Base-by-base conservation (phyloP, 2,888 invertebrate genomes). In the Theodoxus fluviatilis region DNA sequence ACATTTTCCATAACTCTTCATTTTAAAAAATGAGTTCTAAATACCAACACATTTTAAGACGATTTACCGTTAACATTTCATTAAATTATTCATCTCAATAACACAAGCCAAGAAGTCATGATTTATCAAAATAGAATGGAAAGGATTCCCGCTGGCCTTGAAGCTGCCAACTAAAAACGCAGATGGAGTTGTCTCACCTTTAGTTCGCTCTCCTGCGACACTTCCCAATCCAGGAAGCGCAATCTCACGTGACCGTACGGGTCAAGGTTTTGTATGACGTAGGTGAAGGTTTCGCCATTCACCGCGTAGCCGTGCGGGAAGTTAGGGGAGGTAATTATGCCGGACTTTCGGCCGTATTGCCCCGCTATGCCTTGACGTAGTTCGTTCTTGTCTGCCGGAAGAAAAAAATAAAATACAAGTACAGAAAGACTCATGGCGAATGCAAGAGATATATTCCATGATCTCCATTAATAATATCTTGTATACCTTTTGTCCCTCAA, bases 151-250 rank as follows among this genome's bases (percentile, higher is more conserved):
- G n/a, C n/a, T n/a, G n/a, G n/a, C n/a, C n/a, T n/a, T n/a, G n/a
- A n/a, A n/a, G n/a, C n/a, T n/a, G n/a, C n/a, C n/a, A n/a, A n/a
- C n/a, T n/a, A n/a, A n/a, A n/a, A n/a, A n/a, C n/a, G n/a, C n/a
- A n/a, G n/a, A n/a, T n/a, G n/a, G n/a, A n/a, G n/a, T n/a, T n/a
- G 22, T 55, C 73, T 70, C 74, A 84, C 84, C 79, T 79, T 79
- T 64, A 84, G 77, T 67, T 78, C 76, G 72, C 79, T 81, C 67
- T 79, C 79, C 22, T 78, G 75, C 4, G 83, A 79, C 1, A 84
- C 73, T 73, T 84, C 82, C 84, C 84, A 84, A 70, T 84, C 84
- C 69, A 81, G 82, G 76, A 82, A 82, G 25, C 78, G 76, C 0
- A 84, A 52, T 57, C 79, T 69, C 15, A 84, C 79, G 71, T 80